Evolutionary conservation across 2,888 invertebrate genomes (phyloP).

Genomic region (Stenoptilia bipunctidactyla): DNA sequence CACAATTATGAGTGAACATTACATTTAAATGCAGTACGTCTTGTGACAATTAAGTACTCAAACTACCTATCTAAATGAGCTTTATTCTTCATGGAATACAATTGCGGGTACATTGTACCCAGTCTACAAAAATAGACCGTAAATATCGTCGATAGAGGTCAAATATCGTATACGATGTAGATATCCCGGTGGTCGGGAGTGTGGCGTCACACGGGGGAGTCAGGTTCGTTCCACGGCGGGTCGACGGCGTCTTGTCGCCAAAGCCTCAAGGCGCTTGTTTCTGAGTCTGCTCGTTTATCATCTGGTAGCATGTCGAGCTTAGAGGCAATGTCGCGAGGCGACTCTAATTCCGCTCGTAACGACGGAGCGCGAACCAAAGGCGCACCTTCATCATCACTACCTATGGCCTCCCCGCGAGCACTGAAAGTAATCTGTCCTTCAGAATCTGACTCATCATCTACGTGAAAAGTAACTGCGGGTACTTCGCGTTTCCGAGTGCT

Average conservation of each 20-base stretch:
- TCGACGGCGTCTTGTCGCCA: conserved; percentile 66
- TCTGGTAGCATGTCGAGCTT: conserved; percentile 16
- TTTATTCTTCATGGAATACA: background rate
- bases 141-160: no score
- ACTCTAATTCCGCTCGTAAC: conserved; percentile 47
- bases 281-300: conserved; percentile 48
- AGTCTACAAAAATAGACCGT: no score
- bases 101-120: no score
- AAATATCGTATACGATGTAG: no score
- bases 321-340: conserved; percentile 31
- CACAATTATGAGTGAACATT: conserved; percentile 34
- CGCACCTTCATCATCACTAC: conserved; percentile 73
- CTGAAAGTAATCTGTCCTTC: conserved; percentile 60
- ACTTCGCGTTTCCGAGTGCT: conserved; percentile 30
- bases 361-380: conserved; percentile 57
- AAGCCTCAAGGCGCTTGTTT: conserved; percentile 50
- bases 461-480: conserved; percentile 61
- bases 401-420: conserved; percentile 29
- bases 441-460: conserved; percentile 53
- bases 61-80: background rate
- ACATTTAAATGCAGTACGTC: conserved; percentile 38
- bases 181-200: background rate
- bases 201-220: conserved; percentile 50
- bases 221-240: conserved; percentile 63
- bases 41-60: conserved; percentile 16